phyloP scores from a whole-genome alignment of 1,140 invertebrate genomes.

The Eumeta japonica region DNA sequence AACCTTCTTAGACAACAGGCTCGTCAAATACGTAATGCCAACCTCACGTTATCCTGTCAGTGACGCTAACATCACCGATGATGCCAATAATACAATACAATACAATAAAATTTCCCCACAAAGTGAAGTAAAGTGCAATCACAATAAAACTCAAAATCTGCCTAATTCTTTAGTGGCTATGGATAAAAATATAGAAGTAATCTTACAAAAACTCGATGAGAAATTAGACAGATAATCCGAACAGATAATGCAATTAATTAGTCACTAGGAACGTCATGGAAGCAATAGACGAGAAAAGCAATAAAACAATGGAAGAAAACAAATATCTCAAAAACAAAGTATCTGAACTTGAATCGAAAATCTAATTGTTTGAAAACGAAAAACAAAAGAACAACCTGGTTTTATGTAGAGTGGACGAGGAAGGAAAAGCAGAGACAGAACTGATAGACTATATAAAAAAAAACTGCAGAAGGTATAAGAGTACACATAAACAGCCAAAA shows the following conservation, averaged over 20 bases:
- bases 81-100: no score
- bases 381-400: slow-evolving; percentile 21
- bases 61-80: no score
- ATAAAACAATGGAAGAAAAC: slow-evolving; percentile 15
- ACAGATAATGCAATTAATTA: slow-evolving; percentile 9
- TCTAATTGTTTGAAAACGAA: slow-evolving; percentile 11
- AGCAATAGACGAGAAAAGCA: slow-evolving; percentile 12
- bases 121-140: no score
- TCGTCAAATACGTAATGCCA: no score
- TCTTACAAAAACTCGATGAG: slow-evolving; percentile 10
- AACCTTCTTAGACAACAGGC: no score
- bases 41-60: no score
- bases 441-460: no score
- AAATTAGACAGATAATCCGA: slow-evolving; percentile 11
- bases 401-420: slow-evolving; percentile 16
- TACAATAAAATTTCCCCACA: no score
- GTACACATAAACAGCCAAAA: slow-evolving; percentile 12
- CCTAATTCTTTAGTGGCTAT: no score
- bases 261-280: slow-evolving; percentile 18
- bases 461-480: slow-evolving; percentile 10
- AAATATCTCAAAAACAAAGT: slow-evolving; percentile 14
- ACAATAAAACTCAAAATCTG: no score
- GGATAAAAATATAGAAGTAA: slow-evolving; percentile 3
- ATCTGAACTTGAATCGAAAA: slow-evolving; percentile 11
- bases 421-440: slow-evolving; percentile 16